Base-by-base conservation (phyloP, 1,140 invertebrate species). In the Trichonephila clavata region DNA sequence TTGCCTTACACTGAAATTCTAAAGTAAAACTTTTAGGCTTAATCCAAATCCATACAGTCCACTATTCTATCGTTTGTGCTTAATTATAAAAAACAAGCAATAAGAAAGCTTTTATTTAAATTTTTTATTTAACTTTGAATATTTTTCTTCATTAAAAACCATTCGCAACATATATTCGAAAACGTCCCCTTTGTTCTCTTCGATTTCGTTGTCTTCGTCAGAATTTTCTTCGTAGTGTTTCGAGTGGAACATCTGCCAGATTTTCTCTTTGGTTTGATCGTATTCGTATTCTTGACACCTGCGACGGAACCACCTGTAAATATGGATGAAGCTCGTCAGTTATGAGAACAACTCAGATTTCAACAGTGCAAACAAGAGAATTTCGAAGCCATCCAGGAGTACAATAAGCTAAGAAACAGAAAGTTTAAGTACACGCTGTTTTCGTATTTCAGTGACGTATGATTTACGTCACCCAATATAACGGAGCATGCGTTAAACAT, bases 181-280 rank as follows among this genome's bases (percentile, higher is more conserved):
- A 93, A 96, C 96, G 7, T 90, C 65, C 90, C 96, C 96, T 24
- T 96, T 95, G 89, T 50, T 27, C 13, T 68, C 68, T 50, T 60
- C 81, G 2, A 71, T 39, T 24, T 92, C 65, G 21, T 92, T 61
- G 57, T 92, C 81, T 32, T 92, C 61, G 57, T 84, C 84, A 1
- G 80, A 27, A 83, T 65, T 27, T 14, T 24, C 77, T 87, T 61
- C 63, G 63, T 93, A 95, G 59, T 88, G 92, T 24, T 92, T 92
- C 21, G 91, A 92, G 83, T 95, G 94, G 80, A 95, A 95, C 65
- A 95, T 94, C 65, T 95, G 94, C 39, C 80, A 94, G 21, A 57
- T 43, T 18, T 32, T n/a, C 24, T 94, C 59, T 86, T 86, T 80
- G 18, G 21, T 84, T 18, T 57, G 24, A 71, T 95, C 94, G 14